Evolutionary conservation across 2,797 vertebrate species (phyloP).

Genomic region (Pteronotus mesoamericanus): DNA sequence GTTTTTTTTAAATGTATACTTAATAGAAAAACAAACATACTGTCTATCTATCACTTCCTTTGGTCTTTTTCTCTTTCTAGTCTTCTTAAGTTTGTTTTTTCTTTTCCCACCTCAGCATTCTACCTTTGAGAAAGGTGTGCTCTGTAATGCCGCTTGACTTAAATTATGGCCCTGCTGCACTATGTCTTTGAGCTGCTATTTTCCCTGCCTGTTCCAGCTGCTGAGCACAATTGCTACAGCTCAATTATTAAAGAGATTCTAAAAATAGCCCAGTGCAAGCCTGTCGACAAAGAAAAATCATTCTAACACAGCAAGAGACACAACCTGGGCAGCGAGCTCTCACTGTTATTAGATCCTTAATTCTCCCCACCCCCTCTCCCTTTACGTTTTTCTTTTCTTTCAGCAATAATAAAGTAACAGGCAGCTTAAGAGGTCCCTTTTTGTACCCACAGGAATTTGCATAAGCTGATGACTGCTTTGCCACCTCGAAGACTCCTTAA

Average conservation of each 20-base stretch:
- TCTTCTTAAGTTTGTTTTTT: neutral
- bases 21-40: neutral
- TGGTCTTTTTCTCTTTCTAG: constrained; percentile 35
- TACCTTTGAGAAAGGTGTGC: constrained; percentile 62
- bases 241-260: constrained; percentile 86
- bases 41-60: constrained; percentile 28
- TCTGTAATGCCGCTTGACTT: constrained; percentile 76
- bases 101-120: constrained; percentile 44
- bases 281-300: constrained; percentile 81
- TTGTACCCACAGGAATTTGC: constrained; percentile 53
- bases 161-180: constrained; percentile 78
- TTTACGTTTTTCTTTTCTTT: constrained; percentile 41
- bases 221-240: constrained; percentile 80
- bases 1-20: neutral
- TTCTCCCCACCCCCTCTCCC: constrained; percentile 31
- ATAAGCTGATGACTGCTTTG: constrained; percentile 58
- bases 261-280: constrained; percentile 81
- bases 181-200: constrained; percentile 79
- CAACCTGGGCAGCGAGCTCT: constrained; percentile 63
- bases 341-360: constrained; percentile 73
- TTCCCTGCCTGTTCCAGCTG: constrained; percentile 79
- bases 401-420: constrained; percentile 69
- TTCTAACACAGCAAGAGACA: constrained; percentile 78
- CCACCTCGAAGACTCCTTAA: constrained; percentile 40
- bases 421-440: constrained; percentile 54